phyloP scores from a whole-genome alignment of 1,140 invertebrate genomes.

The Leptonema lineaticorne region DNA sequence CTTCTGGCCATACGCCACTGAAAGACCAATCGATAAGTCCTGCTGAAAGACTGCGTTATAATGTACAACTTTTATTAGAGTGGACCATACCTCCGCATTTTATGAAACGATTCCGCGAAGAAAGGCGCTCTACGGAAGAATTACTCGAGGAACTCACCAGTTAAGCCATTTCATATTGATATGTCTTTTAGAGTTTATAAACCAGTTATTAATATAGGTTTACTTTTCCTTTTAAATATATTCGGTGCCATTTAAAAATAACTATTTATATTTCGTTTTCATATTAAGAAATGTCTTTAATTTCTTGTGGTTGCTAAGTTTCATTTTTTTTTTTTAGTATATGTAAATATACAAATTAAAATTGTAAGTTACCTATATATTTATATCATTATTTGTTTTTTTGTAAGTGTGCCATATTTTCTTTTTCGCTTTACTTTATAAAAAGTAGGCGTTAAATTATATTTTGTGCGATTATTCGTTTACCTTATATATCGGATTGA shows the following conservation, averaged over 20 bases:
- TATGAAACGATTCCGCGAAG: slow-evolving; percentile 72
- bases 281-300: neutral
- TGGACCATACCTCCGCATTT: slow-evolving; percentile 78
- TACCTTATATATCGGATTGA: too few species aligned
- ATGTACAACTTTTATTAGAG: slow-evolving; percentile 74
- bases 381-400: neutral
- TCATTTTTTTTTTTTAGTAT: neutral
- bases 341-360: neutral
- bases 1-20: slow-evolving; percentile 68
- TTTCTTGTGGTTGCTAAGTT: neutral
- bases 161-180: slow-evolving; percentile 22
- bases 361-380: slow-evolving; percentile 6
- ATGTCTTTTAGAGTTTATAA: slow-evolving; percentile 4
- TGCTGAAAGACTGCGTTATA: slow-evolving; percentile 64
- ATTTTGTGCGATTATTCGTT: too few species aligned
- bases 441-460: too few species aligned
- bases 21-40: slow-evolving; percentile 57
- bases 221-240: neutral
- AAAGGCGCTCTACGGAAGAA: slow-evolving; percentile 74
- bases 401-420: slow-evolving; percentile 8
- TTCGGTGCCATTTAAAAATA: slow-evolving; percentile 21
- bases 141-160: slow-evolving; percentile 71
- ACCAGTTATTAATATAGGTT: neutral
- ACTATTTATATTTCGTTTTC: neutral
- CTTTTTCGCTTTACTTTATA: too few species aligned